Base-by-base conservation (phyloP, 2,113 vertebrate species). In the Pelvicachromis taeniatus region DNA sequence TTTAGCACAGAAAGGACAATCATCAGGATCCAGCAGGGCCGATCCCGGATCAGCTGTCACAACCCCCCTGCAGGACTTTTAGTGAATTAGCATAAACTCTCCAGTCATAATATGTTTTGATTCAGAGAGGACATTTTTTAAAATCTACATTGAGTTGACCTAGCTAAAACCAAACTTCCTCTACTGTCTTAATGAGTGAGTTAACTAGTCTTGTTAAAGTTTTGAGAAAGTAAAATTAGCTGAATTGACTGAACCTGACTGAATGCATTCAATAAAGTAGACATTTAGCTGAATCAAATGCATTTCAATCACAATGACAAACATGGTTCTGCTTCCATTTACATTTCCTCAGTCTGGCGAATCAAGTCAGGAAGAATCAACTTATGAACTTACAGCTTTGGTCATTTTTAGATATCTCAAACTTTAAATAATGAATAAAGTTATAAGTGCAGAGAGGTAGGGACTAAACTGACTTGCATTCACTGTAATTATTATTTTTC, bases 1-100 rank as follows among this genome's bases (percentile, higher is more conserved):
- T 54, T 73, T 96, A 14, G 89, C 7, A 0, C 94, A 96, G 90
- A 95, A 95, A 63, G 73, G 93, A 80, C 96, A 95, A 68, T 88
- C 87, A 1, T 86, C 81, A 2, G 91, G 87, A 14, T 93, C 92
- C 1, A 96, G 94, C 87, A 87, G 95, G 23, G 89, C 35, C 1
- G 95, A 96, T n/a, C 85, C 61, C 0, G 92, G 78, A 3, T 94
- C 95, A 2, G 93, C 79, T 4, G 85, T 85, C 7, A 90, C 88
- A 4, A 59, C 73, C 1, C 92, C 94, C 2, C 65, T 90, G 83
- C 85, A 92, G 21, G 85, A 91, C 3, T 77, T 93, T 16, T 90
- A 92, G 82, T 16, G 9, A 31, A 70, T 38, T 29, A 11, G 26
- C 8, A 59, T 17, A 12, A 42, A 63, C 61, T 21, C 2, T 52